Evolutionary conservation across 2,113 vertebrate species (phyloP).

Genomic region (Paraplagusia blochii): DNA sequence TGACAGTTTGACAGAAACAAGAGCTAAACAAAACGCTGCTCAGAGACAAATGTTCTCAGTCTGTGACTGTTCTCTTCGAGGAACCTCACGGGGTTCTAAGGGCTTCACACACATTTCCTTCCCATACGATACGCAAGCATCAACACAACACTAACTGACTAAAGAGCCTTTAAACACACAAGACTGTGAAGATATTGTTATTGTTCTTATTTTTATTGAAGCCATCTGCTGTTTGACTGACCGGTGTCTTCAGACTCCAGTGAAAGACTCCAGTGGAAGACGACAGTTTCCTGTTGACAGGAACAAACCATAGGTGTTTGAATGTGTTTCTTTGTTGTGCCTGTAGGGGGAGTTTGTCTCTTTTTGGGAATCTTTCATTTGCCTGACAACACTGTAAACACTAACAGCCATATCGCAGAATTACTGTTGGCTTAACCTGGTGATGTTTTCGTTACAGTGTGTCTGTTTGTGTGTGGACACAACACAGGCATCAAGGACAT

Average conservation of each 20-base stretch:
- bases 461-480: too few relatives aligned
- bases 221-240: constrained; percentile 48
- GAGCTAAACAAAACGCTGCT: constrained; percentile 5
- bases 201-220: constrained; percentile 7
- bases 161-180: constrained; percentile 50
- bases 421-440: too few relatives aligned
- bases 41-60: constrained; percentile 2
- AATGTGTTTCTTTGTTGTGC: too few relatives aligned
- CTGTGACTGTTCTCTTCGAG: neutral
- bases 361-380: too few relatives aligned
- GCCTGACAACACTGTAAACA: too few relatives aligned
- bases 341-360: too few relatives aligned
- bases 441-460: too few relatives aligned
- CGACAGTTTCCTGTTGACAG: constrained; percentile 3
- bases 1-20: constrained; percentile 4
- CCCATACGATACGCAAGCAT: constrained; percentile 23
- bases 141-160: constrained; percentile 45
- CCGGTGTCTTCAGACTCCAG: constrained; percentile 13
- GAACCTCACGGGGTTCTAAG: constrained; percentile 15
- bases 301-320: neutral
- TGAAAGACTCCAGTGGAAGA: constrained; percentile 21
- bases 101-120: constrained; percentile 29
- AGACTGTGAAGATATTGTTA: constrained; percentile 31
- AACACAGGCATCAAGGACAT: too few relatives aligned
- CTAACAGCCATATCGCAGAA: too few relatives aligned